Conservation (phyloP, 1,140 invertebrate species). For the Nasonia longicornis region DNA sequence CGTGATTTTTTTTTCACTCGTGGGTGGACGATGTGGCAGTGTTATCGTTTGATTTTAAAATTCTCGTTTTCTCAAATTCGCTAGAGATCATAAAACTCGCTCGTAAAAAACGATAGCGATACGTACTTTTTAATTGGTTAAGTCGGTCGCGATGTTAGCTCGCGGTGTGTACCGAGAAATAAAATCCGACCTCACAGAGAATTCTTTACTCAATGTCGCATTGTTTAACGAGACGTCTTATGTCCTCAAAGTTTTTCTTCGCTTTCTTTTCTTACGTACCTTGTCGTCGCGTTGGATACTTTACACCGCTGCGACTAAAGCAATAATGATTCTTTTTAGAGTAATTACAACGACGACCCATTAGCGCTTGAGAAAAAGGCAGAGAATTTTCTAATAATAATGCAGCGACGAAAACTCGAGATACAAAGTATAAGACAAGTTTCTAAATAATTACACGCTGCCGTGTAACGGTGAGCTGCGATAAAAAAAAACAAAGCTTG, state of each 20-base stretch:
- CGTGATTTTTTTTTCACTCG: not conserved
- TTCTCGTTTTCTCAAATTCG: no score
- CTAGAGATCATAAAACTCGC: no score
- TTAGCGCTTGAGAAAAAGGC: not conserved
- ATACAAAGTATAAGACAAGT: not conserved
- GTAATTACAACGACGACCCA: not conserved
- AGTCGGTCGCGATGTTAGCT: not conserved
- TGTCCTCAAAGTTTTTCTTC: no score
- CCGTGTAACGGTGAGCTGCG: no score
- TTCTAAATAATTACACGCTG: not conserved
- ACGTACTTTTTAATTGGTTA: no score
- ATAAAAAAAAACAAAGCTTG: not conserved
- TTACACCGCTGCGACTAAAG: not conserved
- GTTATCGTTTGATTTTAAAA: no score
- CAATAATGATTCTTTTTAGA: not conserved
- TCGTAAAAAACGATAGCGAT: not conserved
- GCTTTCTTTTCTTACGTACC: no score
- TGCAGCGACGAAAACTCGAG: not conserved
- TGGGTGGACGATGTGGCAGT: not conserved
- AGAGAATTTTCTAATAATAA: not conserved
- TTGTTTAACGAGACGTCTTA: not conserved
- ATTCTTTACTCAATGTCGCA: not conserved
- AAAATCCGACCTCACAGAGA: slow-evolving; percentile 21
- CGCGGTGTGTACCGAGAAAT: not conserved
- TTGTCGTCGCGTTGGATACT: no score